A percentile compares a stretch with the other conserved stretches of the same genome.
These are phyloP conservation scores for Anisognathus igniventris DNA, from an alignment of 2,797 vertebrate genomes.

Conservation along the genomic window DNA sequence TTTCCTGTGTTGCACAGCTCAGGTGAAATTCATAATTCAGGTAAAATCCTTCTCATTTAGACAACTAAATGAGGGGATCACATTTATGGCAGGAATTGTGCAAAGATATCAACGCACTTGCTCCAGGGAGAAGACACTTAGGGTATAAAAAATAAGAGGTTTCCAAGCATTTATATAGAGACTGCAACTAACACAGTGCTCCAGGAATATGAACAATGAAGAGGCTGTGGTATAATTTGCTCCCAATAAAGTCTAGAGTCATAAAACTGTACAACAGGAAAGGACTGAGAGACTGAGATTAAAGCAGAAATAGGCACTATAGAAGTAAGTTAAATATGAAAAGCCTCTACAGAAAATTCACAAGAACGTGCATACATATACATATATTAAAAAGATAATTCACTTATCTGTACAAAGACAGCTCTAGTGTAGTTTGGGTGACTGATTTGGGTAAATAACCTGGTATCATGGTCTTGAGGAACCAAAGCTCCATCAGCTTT, in stretches of 20 bases:
- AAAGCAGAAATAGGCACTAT: background rate
- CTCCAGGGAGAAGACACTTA: background rate
- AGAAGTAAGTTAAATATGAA: background rate
- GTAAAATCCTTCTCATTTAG: background rate
- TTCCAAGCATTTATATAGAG: background rate
- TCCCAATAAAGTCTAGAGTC: background rate
- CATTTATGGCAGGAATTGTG: background rate
- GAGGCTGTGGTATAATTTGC: background rate
- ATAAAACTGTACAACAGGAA: background rate
- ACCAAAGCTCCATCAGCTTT: background rate
- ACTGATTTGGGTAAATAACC: background rate
- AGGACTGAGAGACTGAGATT: background rate
- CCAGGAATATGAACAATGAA: background rate
- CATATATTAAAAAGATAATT: background rate
- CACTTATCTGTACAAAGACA: background rate
- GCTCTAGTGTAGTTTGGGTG: background rate
- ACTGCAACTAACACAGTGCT: background rate
- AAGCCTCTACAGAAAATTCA: background rate
- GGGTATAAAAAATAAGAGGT: background rate
- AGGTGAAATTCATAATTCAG: background rate
- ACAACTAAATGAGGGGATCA: background rate
- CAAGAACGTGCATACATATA: background rate
- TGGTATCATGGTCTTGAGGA: background rate
- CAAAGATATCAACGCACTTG: background rate
- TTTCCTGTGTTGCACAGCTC: background rate